Evolutionary conservation across 2,113 vertebrate genomes (phyloP).

Genomic region (Malurus elegans): DNA sequence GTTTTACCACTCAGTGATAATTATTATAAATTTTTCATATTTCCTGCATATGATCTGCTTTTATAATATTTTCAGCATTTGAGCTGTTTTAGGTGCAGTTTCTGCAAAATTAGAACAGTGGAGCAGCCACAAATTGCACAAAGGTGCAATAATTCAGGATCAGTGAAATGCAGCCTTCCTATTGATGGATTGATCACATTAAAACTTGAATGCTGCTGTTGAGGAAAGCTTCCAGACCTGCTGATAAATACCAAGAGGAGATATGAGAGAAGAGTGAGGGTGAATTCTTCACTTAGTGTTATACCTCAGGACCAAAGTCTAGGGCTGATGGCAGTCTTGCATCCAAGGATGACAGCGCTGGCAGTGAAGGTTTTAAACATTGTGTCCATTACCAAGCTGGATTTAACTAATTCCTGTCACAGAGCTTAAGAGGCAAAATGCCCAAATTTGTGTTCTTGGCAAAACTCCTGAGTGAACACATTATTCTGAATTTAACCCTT

Average conservation of each 20-base stretch:
- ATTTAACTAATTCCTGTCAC: slow-evolving; percentile 39
- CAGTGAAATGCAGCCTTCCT: neutral
- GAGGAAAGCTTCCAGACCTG: neutral
- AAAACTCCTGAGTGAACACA: neutral
- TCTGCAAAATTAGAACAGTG: neutral
- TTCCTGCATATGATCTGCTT: neutral
- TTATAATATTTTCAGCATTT: neutral
- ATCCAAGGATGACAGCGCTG: neutral
- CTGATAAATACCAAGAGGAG: neutral
- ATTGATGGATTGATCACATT: neutral
- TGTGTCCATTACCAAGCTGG: neutral
- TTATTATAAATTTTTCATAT: neutral
- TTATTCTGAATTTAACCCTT: slow-evolving; percentile 12
- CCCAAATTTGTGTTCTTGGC: slow-evolving; percentile 4
- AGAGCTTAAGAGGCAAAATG: neutral
- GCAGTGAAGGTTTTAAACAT: neutral
- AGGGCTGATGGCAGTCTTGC: neutral
- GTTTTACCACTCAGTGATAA: neutral
- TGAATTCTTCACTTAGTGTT: neutral
- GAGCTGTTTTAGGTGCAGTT: neutral
- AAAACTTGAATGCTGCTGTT: neutral
- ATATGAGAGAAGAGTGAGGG: neutral
- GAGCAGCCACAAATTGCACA: neutral
- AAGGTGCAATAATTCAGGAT: neutral
- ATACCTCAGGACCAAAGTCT: neutral